Conservation (phyloP, 1,140 invertebrate genomes). For the Papilio aristodemus region DNA sequence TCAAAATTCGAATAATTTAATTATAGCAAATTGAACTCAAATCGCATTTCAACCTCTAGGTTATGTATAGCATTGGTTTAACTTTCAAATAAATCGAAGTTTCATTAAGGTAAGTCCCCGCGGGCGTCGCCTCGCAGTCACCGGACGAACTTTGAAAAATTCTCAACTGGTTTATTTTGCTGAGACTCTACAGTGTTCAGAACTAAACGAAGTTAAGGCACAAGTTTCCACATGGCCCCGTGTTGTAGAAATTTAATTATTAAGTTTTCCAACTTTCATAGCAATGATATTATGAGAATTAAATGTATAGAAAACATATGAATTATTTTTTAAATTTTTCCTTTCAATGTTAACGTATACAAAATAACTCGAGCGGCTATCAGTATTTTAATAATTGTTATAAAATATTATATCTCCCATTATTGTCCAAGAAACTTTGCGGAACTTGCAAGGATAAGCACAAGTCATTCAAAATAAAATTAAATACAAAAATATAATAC, state of each 20-base stretch:
- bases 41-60: neutral
- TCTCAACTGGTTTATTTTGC: constrained; percentile 25
- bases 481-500: too few species aligned
- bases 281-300: neutral
- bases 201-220: constrained; percentile 14
- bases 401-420: too few species aligned
- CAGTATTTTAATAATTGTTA: too few species aligned
- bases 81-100: constrained; percentile 24
- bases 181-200: constrained; percentile 17
- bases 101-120: constrained; percentile 24
- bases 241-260: constrained; percentile 24
- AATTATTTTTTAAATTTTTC: neutral
- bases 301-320: neutral
- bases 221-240: constrained; percentile 8
- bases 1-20: neutral
- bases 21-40: neutral
- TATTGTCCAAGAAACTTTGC: too few species aligned
- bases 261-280: neutral
- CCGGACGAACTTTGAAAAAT: constrained; percentile 27
- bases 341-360: neutral
- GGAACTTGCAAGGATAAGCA: too few species aligned
- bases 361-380: too few species aligned
- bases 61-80: neutral
- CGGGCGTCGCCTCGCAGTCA: neutral
- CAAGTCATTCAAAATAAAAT: too few species aligned